Base-by-base conservation (phyloP, 2,113 vertebrate genomes). In the Gobiocypris rarus region DNA sequence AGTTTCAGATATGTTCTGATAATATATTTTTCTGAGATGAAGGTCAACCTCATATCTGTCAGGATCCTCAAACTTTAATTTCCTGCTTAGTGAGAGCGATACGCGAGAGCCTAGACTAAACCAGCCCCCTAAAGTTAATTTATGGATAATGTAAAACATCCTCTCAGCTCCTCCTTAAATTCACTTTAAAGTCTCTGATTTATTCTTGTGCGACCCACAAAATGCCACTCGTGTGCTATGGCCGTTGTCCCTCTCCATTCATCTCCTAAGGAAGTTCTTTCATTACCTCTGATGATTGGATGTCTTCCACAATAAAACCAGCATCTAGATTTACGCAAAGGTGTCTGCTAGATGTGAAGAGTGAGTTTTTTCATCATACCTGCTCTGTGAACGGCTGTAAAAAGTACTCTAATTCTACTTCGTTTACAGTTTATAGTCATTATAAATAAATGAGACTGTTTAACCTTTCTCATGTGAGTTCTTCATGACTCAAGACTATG, bases 131-230 rank as follows among this genome's bases (percentile, higher is more conserved):
- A 70, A 73, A 89, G 85, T 89, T 89, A 89, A 92, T 91, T 93
- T 89, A 89, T 91, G 82, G 84, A 61, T 86, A 82, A 89, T 90
- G 88, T 87, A 90, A 90, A 93, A 91, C 38, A 78, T 87, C 76
- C 76, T 61, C 82, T 76, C 84, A 76, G 80, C 73, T 86, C 63
- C 86, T 86, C 80, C 69, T 89, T 86, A 88, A 76, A 84, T 88
- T 88, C 81, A 65, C 43, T 85, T 81, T 65, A 82, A 45, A 87
- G 81, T 69, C 84, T 86, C 81, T 89, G 90, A 91, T 91, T 92
- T 87, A 87, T 88, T 91, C 83, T 26, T 75, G 69, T 84, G 28
- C 1, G 67, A 75, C 61, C 86, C 67, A 59, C 38, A 81, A 48
- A 43, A 41, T 85, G 82, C 81, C 87, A 76, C 83, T 87, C 74